Evolutionary conservation across 1,140 invertebrate genomes (phyloP).

Genomic region (Cyclina sinensis): DNA sequence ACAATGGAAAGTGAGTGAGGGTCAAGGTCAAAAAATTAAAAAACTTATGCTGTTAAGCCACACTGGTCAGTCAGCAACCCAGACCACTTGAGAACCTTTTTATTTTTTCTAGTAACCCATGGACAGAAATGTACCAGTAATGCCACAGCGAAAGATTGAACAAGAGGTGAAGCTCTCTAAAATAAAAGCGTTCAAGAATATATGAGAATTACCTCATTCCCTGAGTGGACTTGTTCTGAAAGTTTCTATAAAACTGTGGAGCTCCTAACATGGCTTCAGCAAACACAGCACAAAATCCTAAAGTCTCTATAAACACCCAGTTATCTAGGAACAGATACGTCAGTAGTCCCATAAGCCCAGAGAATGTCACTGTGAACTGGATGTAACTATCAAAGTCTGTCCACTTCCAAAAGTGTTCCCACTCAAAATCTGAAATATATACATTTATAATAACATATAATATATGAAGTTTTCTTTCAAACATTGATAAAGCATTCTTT

Average conservation of each 20-base stretch:
- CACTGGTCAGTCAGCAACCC: too few relatives aligned
- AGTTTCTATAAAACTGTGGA: slow-evolving; percentile 97
- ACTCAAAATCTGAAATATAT: slow-evolving; percentile 84
- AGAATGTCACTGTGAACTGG: slow-evolving; percentile 96
- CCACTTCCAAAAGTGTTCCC: slow-evolving; percentile 98
- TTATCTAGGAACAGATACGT: slow-evolving; percentile 96
- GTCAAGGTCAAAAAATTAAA: too few relatives aligned
- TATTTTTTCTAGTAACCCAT: background rate
- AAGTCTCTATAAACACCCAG: slow-evolving; percentile 81
- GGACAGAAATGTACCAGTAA: background rate
- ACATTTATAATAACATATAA: background rate
- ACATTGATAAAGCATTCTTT: too few relatives aligned
- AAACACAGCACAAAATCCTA: slow-evolving; percentile 96
- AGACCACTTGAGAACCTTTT: background rate
- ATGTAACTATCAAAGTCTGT: slow-evolving; percentile 99
- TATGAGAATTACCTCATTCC: slow-evolving; percentile 99
- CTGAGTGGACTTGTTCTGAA: slow-evolving; percentile 95
- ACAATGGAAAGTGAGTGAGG: too few relatives aligned
- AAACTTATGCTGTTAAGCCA: too few relatives aligned
- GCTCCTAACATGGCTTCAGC: slow-evolving; percentile 98
- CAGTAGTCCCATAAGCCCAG: slow-evolving; percentile 92
- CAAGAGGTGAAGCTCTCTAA: background rate
- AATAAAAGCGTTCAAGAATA: background rate
- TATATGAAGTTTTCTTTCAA: too few relatives aligned
- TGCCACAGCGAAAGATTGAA: background rate